Base-by-base conservation (phyloP, 1,140 invertebrate species). In the Ylistrum balloti region DNA sequence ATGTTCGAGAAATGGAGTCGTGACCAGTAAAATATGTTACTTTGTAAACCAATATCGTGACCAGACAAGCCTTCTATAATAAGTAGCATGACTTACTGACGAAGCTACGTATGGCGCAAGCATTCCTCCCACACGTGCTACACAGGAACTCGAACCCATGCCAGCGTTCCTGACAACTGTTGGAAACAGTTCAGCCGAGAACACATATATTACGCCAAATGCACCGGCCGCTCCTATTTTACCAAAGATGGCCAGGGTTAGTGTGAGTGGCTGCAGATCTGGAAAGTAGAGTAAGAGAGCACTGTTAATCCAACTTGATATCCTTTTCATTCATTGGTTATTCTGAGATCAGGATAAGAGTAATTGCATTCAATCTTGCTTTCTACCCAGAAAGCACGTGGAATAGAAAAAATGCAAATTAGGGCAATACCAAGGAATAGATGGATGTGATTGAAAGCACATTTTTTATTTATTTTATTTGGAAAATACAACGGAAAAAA, bases 121-220 rank as follows among this genome's bases (percentile, higher is more conserved):
- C 91, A 98, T 97, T 34, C 98, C 98, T n/a, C 98, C 98, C 88
- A 98, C 95, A 89, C 98, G 96, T 17, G 98, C 98, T 92, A 97
- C 97, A 92, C 97, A 98, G 0, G 98, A 98, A 87, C 97, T 97
- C 5, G 97, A 96, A 0, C 98, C 98, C 87, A 99, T 96, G 0
- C 97, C 98, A 0, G 98, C 98, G 94, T 98, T 98, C 88, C 98
- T 96, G 45, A 98, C 97, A 13, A 98, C 97, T 0, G 98, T 99
- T 11, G 98, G 98, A 94, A 98, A 98, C 94, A 98, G 97, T 96
- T 98, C 98, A n/a, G 97, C 97, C 15, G 98, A 97, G 94, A 98
- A 98, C 86, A 98, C 97, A 93, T 98, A 98, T 33, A 98, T 97
- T 0, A 98, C 97, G 35, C 97, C 98, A 88, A 93, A 95, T 33